Conservation (phyloP, 23 tunicate species). For the Corella eumyota region DNA sequence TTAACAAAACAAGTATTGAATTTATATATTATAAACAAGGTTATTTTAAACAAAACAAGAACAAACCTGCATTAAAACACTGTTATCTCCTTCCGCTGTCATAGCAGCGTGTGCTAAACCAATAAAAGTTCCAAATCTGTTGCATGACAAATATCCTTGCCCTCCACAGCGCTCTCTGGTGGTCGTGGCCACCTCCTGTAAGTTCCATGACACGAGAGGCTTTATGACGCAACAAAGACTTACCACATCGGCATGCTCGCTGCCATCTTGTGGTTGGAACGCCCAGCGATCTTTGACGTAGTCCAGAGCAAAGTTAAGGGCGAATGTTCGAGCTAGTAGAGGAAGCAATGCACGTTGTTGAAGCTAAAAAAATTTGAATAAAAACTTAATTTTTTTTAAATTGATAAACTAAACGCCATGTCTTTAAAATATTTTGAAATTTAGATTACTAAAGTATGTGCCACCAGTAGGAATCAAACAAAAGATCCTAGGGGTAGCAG, state of each 20-base stretch:
- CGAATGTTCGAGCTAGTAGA: constrained; percentile 79
- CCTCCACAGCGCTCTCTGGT: constrained; percentile 96
- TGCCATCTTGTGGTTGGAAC: constrained; percentile 73
- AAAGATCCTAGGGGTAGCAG: too few species aligned
- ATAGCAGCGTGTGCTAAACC: constrained; percentile 97
- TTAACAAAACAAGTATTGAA: too few species aligned
- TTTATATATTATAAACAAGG: too few species aligned
- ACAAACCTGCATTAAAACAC: constrained; percentile 88
- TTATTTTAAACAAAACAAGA: too few species aligned
- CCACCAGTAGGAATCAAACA: too few species aligned
- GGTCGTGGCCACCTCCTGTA: constrained; percentile 58
- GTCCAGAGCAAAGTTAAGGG: constrained; percentile 81
- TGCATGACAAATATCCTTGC: constrained; percentile 96
- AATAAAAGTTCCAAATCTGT: constrained; percentile 87
- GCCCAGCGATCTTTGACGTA: constrained; percentile 96
- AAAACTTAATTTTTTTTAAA: not conserved
- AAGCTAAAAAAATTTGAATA: constrained; percentile 25
- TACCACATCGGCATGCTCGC: constrained; percentile 81
- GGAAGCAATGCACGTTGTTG: constrained; percentile 83
- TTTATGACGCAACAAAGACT: constrained; percentile 93
- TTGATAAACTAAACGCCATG: too few species aligned
- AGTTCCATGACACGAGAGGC: constrained; percentile 88
- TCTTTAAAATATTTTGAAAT: too few species aligned
- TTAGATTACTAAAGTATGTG: too few species aligned
- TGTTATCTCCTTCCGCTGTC: constrained; percentile 99